Evolutionary conservation across 2,888 invertebrate species (phyloP).

Genomic region (Drosophila birchii): DNA sequence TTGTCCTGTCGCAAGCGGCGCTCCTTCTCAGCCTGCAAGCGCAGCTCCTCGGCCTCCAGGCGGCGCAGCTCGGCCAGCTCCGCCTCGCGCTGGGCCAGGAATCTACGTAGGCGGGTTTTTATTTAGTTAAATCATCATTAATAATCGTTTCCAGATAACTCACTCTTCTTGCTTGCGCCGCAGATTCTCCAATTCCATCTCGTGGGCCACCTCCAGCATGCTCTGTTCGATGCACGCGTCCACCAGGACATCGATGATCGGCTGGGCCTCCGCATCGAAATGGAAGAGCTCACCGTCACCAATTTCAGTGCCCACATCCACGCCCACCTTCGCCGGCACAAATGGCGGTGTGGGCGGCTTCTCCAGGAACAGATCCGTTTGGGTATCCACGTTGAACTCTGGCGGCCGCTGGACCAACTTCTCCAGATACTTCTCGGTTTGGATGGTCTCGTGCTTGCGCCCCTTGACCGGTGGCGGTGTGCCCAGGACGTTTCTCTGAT

Average conservation of each 20-base stretch:
- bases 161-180: conserved; percentile 88
- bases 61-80: conserved; percentile 93
- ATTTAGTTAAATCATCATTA: conserved; percentile 75
- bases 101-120: conserved; percentile 62
- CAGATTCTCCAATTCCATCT: conserved; percentile 94
- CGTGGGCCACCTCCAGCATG: conserved; percentile 94
- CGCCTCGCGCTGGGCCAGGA: conserved; percentile 88
- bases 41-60: conserved; percentile 91
- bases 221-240: conserved; percentile 96
- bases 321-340: conserved; percentile 91
- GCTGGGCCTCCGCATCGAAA: conserved; percentile 95
- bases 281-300: conserved; percentile 96
- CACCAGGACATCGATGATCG: conserved; percentile 94
- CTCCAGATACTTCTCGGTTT: conserved; percentile 95
- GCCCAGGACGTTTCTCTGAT: conserved; percentile 86
- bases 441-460: conserved; percentile 93
- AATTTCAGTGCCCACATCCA: conserved; percentile 94
- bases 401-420: conserved; percentile 92
- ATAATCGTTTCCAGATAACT: conserved; percentile 11
- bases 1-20: conserved; percentile 90
- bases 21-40: conserved; percentile 89
- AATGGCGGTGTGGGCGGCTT: conserved; percentile 92
- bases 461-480: conserved; percentile 88
- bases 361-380: conserved; percentile 94
- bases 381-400: conserved; percentile 91